These are phyloP conservation scores for Platanista minor DNA, from an alignment of 2,113 vertebrate species.

Conservation along the genomic window DNA sequence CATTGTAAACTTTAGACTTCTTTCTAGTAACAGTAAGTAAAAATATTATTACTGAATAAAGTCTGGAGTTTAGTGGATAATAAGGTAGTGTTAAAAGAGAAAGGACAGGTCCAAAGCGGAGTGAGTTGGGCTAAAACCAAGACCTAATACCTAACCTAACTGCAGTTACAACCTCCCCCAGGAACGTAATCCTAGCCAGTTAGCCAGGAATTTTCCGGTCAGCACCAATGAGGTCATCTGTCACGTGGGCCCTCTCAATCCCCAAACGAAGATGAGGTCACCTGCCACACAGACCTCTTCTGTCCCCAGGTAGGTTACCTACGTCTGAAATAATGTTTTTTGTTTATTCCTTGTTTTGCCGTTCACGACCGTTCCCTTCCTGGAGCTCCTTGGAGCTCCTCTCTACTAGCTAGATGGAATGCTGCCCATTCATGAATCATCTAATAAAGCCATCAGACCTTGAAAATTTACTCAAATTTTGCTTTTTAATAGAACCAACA, in stretches of 20 bases:
- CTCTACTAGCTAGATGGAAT: background rate
- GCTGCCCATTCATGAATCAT: background rate
- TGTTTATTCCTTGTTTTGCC: background rate
- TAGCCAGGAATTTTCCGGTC: background rate
- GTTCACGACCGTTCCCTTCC: background rate
- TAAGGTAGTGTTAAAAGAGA: background rate
- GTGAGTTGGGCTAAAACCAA: background rate
- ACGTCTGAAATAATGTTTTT: too few species aligned
- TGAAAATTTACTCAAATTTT: background rate
- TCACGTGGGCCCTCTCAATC: too few species aligned
- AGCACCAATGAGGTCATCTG: background rate
- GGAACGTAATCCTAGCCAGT: background rate
- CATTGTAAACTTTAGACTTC: background rate
- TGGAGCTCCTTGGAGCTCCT: background rate
- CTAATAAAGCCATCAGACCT: background rate
- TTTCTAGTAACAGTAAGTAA: background rate
- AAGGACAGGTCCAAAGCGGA: background rate
- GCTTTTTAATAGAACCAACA: background rate
- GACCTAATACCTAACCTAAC: background rate
- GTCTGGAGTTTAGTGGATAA: background rate
- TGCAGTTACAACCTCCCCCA: background rate
- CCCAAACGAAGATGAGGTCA: background rate
- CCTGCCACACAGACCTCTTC: background rate
- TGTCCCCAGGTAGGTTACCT: background rate
- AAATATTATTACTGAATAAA: background rate